Conservation (phyloP, 2,113 vertebrate species). For the Gasterosteus aculeatus region DNA sequence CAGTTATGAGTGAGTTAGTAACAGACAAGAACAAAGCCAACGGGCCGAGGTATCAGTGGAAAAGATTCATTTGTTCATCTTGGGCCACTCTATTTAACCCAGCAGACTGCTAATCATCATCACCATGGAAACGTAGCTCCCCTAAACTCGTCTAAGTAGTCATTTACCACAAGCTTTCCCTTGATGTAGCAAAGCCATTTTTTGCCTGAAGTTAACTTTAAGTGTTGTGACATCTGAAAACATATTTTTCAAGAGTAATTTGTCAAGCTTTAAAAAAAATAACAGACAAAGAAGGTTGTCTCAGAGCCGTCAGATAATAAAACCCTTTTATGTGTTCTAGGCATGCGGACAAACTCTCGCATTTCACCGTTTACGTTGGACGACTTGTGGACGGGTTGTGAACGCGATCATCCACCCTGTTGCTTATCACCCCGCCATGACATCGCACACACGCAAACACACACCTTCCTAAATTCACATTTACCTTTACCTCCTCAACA, state of each 20-base stretch:
- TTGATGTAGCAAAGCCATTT: not conserved
- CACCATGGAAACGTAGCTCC: not conserved
- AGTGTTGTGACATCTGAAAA: not conserved
- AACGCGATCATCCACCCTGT: constrained; percentile 15
- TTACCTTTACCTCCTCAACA: constrained; percentile 67
- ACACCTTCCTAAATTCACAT: constrained; percentile 47
- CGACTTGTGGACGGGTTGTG: constrained; percentile 27
- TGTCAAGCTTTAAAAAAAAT: not conserved
- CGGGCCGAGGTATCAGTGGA: not conserved
- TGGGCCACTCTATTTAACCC: not conserved
- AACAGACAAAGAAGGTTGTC: not conserved
- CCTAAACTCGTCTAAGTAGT: not conserved
- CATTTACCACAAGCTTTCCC: not conserved
- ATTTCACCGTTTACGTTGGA: constrained; percentile 15
- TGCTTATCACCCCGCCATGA: constrained; percentile 8
- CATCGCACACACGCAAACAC: constrained; percentile 14
- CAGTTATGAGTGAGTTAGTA: not conserved
- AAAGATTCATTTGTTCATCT: not conserved
- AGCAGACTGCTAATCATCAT: not conserved
- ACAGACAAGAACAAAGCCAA: not conserved
- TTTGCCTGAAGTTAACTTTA: not conserved
- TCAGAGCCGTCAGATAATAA: not conserved
- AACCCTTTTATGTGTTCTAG: not conserved
- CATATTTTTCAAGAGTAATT: not conserved
- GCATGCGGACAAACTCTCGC: not conserved